phyloP scores from a whole-genome alignment of 2,797 vertebrate genomes.

The Falco columbarius region DNA sequence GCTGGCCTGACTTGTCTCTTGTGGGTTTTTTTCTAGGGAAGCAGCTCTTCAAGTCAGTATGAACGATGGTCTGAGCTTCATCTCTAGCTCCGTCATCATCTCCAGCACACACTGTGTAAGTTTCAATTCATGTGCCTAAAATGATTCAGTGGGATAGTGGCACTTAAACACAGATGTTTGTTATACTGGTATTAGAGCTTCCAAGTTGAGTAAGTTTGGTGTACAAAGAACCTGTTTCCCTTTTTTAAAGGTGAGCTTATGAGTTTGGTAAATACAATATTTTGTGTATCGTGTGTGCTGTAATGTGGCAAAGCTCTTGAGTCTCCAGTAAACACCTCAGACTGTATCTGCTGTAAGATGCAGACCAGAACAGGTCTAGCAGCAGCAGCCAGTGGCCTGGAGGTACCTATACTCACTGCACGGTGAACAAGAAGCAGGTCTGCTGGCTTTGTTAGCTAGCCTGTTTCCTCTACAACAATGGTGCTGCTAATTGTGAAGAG shows the following conservation, averaged over 20 bases:
- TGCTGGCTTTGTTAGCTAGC: neutral
- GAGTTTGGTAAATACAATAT: accelerated
- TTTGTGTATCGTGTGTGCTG: neutral
- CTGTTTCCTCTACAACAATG: neutral
- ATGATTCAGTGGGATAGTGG: neutral
- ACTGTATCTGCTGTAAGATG: neutral
- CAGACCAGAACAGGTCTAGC: neutral
- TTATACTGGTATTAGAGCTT: neutral
- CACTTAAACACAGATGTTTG: neutral
- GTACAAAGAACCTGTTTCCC: neutral
- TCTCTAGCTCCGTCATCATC: constrained; percentile 97
- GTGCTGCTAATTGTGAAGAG: neutral
- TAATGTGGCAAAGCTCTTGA: neutral
- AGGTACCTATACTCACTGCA: neutral
- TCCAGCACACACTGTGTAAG: constrained; percentile 96
- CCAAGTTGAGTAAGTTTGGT: neutral
- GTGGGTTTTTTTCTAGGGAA: constrained; percentile 73
- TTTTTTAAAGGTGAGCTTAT: neutral
- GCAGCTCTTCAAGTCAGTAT: constrained; percentile 97
- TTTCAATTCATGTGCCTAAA: neutral
- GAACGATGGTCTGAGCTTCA: constrained; percentile 98
- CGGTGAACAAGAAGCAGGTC: neutral
- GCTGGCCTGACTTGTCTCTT: neutral
- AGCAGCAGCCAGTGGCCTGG: neutral
- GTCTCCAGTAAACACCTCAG: neutral